Conservation (phyloP, 2,113 vertebrate genomes). For the Carassius gibelio region DNA sequence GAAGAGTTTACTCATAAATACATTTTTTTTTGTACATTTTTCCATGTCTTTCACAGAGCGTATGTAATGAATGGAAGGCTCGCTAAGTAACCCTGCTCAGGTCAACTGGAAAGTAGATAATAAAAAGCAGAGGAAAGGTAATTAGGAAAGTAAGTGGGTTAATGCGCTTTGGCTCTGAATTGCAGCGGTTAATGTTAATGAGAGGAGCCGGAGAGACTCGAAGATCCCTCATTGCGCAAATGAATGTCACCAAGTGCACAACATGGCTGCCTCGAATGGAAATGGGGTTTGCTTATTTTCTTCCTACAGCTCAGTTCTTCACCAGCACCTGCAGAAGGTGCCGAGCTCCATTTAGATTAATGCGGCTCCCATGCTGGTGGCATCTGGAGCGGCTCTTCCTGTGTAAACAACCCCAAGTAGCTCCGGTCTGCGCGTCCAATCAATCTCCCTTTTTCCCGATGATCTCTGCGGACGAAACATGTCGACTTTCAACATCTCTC, state of each 20-base stretch:
- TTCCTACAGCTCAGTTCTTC: constrained; percentile 33
- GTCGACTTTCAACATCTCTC: constrained; percentile 27
- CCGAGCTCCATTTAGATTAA: constrained; percentile 63
- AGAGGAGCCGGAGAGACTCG: constrained; percentile 54
- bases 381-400: constrained; percentile 52
- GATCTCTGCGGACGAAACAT: constrained; percentile 11
- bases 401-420: background rate
- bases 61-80: background rate
- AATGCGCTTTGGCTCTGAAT: constrained; percentile 63
- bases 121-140: constrained; percentile 60
- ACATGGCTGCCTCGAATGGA: constrained; percentile 57
- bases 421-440: constrained; percentile 1
- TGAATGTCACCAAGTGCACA: constrained; percentile 62
- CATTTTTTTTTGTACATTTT: background rate
- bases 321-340: constrained; percentile 62
- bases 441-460: constrained; percentile 45
- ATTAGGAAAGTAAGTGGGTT: constrained; percentile 68
- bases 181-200: constrained; percentile 64
- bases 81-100: constrained; percentile 36
- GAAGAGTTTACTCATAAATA: constrained; percentile 33
- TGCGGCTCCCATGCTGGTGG: constrained; percentile 60
- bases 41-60: background rate
- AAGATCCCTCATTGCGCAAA: constrained; percentile 55
- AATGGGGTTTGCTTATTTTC: constrained; percentile 49
- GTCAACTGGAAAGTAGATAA: constrained; percentile 48